Percentiles rank a stretch among this genome's conserved stretches.
phyloP scores from a whole-genome alignment of 2,113 vertebrate species.

The Psophia crepitans region DNA sequence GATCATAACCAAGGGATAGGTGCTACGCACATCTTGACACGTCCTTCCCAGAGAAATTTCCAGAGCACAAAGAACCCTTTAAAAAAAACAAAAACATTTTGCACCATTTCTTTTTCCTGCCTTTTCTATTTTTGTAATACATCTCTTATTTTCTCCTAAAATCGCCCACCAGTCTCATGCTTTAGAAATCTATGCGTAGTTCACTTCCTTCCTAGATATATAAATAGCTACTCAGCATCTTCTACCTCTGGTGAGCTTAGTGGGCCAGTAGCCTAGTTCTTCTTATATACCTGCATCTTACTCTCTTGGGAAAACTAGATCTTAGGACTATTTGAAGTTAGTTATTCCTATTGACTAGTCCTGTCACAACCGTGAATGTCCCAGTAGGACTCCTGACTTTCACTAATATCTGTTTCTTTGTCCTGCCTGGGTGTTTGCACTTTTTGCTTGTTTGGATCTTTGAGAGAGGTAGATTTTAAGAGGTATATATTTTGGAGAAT shows the following conservation, averaged over 20 bases:
- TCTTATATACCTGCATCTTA: not conserved
- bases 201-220: not conserved
- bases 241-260: not conserved
- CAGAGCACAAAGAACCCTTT: not conserved
- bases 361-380: not conserved
- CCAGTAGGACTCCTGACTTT: not conserved
- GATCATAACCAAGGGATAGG: not conserved
- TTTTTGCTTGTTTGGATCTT: not conserved
- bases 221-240: not conserved
- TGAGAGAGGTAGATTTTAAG: not conserved
- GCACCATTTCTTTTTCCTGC: not conserved
- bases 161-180: not conserved
- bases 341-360: not conserved
- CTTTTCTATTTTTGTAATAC: not conserved
- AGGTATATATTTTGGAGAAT: not conserved
- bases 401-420: not conserved
- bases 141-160: not conserved
- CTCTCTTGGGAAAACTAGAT: not conserved
- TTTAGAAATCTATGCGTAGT: not conserved
- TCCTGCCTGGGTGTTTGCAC: not conserved
- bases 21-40: not conserved
- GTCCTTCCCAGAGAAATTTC: not conserved
- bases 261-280: not conserved
- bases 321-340: not conserved
- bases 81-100: not conserved